A percentile compares a stretch with the other conserved stretches of the same genome.
These are phyloP conservation scores for Platysternon megacephalum DNA, from an alignment of 2,113 vertebrate species.

Conservation along the genomic window DNA sequence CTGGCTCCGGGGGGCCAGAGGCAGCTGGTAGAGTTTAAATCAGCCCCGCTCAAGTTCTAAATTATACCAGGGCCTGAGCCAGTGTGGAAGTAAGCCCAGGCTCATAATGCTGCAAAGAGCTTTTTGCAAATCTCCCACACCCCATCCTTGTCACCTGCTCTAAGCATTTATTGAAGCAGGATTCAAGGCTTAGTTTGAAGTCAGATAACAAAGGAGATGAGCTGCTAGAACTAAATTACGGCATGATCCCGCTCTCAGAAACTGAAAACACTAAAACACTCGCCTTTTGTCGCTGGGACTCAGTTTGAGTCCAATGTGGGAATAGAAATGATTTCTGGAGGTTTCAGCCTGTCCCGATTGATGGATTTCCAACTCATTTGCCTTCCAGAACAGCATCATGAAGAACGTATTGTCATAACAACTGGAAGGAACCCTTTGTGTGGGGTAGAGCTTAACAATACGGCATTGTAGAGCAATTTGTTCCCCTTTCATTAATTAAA, in stretches of 20 bases:
- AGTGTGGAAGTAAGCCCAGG: not conserved
- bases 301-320: not conserved
- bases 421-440: slow-evolving; percentile 24
- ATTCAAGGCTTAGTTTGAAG: not conserved
- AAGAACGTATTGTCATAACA: not conserved
- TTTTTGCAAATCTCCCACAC: not conserved
- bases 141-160: not conserved
- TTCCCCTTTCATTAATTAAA: slow-evolving; percentile 62
- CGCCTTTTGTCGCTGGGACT: not conserved
- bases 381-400: not conserved
- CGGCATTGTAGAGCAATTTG: slow-evolving; percentile 26
- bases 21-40: not conserved
- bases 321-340: not conserved
- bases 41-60: not conserved
- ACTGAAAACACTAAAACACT: not conserved
- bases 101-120: not conserved
- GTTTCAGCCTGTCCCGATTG: not conserved
- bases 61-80: not conserved
- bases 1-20: not conserved
- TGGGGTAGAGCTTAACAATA: not conserved
- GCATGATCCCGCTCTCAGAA: not conserved
- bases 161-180: not conserved
- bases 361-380: slow-evolving; percentile 10
- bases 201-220: not conserved
- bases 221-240: not conserved